Percentiles rank a stretch among this genome's conserved stretches.
These are phyloP conservation scores for Temnothorax unifasciatus DNA, from an alignment of 2,888 invertebrate genomes.

Conservation along the genomic window DNA sequence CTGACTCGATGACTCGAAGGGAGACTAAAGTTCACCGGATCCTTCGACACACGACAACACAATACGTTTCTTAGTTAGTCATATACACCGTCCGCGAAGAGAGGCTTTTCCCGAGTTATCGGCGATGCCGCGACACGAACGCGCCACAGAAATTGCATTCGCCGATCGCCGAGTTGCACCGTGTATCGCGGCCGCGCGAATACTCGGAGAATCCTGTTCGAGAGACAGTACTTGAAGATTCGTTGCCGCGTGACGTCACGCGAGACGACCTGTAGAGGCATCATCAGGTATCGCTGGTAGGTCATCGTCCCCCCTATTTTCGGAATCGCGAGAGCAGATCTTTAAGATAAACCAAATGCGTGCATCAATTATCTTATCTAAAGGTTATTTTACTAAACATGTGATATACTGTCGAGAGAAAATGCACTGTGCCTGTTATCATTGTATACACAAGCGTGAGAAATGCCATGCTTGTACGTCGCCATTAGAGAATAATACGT, in stretches of 20 bases:
- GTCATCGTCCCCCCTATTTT: not conserved
- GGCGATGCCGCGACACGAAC: not conserved
- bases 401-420: not conserved
- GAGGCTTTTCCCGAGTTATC: constrained; percentile 31
- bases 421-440: not conserved
- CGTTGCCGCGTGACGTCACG: constrained; percentile 34
- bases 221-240: constrained; percentile 63
- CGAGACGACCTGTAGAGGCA: not conserved
- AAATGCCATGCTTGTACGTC: not conserved
- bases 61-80: constrained; percentile 20
- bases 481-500: not conserved
- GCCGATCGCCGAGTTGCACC: constrained; percentile 30
- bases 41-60: not conserved
- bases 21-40: not conserved
- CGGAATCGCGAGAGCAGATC: not conserved
- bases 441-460: not conserved
- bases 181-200: constrained; percentile 55
- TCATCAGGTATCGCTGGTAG: not conserved
- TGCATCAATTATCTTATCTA: constrained; percentile 11
- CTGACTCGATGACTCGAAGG: not conserved
- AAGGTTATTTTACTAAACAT: not conserved
- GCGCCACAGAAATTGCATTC: constrained; percentile 6
- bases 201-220: constrained; percentile 58
- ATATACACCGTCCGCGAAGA: not conserved
- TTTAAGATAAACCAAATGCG: not conserved